A percentile compares a stretch with the other conserved stretches of the same genome.
Conservation (phyloP, 2,888 invertebrate species). For the Tetragnatha montana region DNA sequence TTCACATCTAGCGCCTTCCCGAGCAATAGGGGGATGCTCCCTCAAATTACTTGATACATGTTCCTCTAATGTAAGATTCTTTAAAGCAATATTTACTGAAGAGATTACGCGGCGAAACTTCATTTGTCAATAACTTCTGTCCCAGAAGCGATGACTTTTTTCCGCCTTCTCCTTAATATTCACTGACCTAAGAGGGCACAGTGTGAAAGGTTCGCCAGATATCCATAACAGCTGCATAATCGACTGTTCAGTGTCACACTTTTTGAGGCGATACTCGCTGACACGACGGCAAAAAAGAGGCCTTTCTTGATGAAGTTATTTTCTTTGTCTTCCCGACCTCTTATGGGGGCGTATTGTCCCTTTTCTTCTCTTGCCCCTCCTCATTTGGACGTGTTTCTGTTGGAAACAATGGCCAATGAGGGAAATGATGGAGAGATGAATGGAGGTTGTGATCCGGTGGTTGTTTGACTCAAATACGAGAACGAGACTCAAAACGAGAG, state of each 20-base stretch:
- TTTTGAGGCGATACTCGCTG: not conserved
- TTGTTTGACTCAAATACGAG: not conserved
- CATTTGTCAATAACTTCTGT: constrained; percentile 71
- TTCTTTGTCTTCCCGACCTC: not conserved
- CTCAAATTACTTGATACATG: constrained; percentile 67
- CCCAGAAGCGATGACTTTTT: constrained; percentile 58
- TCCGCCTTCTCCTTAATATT: constrained; percentile 41
- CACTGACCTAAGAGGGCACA: constrained; percentile 37
- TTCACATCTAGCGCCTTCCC: not conserved
- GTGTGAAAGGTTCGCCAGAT: constrained; percentile 44
- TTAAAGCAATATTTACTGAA: constrained; percentile 67
- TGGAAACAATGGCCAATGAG: not conserved
- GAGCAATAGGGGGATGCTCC: constrained; percentile 42
- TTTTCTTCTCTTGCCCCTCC: not conserved
- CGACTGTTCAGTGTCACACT: constrained; percentile 30
- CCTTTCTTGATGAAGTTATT: not conserved
- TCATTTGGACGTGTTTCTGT: not conserved
- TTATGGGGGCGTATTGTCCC: not conserved
- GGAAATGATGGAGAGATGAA: not conserved
- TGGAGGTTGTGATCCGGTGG: not conserved
- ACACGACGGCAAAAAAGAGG: not conserved
- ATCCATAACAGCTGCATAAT: constrained; percentile 67
- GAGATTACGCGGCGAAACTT: constrained; percentile 57
- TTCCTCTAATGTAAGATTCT: constrained; percentile 69
- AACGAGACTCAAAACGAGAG: too few species aligned